Conservation (phyloP, 2,797 vertebrate species). For the Sciurus carolinensis region DNA sequence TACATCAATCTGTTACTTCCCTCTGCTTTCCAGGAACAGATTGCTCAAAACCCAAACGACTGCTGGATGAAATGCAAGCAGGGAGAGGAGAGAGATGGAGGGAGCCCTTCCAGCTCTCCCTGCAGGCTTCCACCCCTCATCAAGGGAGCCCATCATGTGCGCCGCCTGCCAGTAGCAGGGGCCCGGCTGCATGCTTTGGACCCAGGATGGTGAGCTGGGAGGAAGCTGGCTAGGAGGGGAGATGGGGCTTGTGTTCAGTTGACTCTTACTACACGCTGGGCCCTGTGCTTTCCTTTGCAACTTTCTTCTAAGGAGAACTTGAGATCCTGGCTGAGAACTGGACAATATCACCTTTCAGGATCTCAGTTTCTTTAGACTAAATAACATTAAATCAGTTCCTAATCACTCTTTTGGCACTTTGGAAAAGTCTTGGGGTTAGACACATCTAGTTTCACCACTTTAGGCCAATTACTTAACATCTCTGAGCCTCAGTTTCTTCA, state of each 20-base stretch:
- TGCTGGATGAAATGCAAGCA: background rate
- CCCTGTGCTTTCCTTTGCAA: background rate
- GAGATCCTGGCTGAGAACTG: background rate
- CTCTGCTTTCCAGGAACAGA: slow-evolving; percentile 80
- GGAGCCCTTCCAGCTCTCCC: background rate
- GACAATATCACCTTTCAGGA: background rate
- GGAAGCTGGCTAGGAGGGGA: background rate
- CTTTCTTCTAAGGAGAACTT: background rate
- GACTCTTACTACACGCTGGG: background rate
- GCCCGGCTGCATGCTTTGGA: fast-evolving
- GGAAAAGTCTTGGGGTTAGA: background rate
- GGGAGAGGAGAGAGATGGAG: background rate
- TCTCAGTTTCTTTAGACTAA: background rate
- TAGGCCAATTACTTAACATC: background rate
- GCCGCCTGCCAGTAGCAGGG: fast-evolving
- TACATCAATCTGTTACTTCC: slow-evolving; percentile 76
- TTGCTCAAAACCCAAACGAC: slow-evolving; percentile 29
- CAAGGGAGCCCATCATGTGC: background rate
- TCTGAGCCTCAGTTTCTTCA: background rate
- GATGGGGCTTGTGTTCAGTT: background rate
- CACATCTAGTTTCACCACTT: background rate
- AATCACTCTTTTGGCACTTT: background rate
- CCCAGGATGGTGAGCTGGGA: background rate
- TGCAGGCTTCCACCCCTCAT: background rate
- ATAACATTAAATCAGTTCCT: background rate